These are phyloP conservation scores for Eudasyphora cyanicolor DNA, from an alignment of 2,888 invertebrate species.

Conservation along the genomic window DNA sequence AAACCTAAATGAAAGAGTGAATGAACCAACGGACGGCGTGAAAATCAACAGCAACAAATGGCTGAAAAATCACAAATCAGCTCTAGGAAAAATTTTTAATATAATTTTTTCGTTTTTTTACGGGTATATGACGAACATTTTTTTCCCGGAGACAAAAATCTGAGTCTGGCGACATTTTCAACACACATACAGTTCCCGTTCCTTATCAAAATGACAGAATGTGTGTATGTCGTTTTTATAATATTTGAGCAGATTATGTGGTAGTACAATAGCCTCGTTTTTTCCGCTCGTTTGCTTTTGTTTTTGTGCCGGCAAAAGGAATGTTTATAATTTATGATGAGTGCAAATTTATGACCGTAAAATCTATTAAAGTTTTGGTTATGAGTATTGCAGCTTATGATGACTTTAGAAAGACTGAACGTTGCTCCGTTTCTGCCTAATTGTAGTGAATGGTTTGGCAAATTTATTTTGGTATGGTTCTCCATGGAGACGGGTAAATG, in stretches of 20 bases:
- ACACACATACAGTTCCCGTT: no score
- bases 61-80: slow-evolving; percentile 42
- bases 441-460: no score
- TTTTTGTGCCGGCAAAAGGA: background rate
- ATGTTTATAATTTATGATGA: background rate
- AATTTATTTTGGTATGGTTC: no score
- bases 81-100: slow-evolving; percentile 36
- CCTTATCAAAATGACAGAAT: background rate
- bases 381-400: background rate
- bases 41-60: slow-evolving; percentile 52
- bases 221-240: background rate
- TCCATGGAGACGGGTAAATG: no score
- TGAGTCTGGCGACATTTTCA: no score
- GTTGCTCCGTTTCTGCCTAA: no score
- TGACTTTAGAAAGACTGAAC: no score
- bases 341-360: background rate
- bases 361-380: background rate
- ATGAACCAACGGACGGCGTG: slow-evolving; percentile 6
- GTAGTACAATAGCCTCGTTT: background rate
- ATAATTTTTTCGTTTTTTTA: slow-evolving; percentile 25
- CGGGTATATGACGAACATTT: no score
- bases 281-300: background rate
- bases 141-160: no score
- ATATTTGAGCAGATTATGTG: background rate
- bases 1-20: slow-evolving; percentile 16